These are phyloP conservation scores for Antheraea mylitta DNA, from an alignment of 1,140 invertebrate genomes.

Conservation along the genomic window DNA sequence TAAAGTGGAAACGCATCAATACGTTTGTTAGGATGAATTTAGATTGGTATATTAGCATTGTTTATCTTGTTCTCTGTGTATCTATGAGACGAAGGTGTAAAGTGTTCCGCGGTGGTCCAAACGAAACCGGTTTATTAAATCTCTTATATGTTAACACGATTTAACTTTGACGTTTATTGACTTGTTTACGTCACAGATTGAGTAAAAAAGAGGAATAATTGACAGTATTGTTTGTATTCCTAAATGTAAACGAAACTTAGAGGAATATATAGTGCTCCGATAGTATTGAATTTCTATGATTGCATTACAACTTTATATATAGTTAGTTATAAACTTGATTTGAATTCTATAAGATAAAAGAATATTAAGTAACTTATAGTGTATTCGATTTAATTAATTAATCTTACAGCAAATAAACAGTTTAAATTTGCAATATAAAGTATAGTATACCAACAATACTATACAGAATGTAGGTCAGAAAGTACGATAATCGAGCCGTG, in stretches of 20 bases:
- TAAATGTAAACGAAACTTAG: neutral
- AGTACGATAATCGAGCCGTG: too few species aligned
- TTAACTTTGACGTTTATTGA: neutral
- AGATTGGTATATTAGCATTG: slow-evolving; percentile 53
- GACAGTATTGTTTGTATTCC: neutral
- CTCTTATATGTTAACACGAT: neutral
- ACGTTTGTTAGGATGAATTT: slow-evolving; percentile 43
- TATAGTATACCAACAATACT: too few species aligned
- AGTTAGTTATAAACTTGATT: neutral
- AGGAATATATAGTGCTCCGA: neutral
- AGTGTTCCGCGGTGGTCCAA: slow-evolving; percentile 31
- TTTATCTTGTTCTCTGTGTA: slow-evolving; percentile 29
- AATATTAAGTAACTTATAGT: neutral
- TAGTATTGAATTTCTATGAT: neutral
- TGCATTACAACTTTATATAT: neutral
- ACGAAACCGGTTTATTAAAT: neutral
- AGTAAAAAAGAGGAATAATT: neutral
- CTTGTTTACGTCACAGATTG: neutral
- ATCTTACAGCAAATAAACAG: neutral
- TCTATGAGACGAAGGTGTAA: slow-evolving; percentile 27
- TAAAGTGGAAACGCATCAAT: slow-evolving; percentile 17
- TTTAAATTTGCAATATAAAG: neutral
- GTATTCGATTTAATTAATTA: neutral
- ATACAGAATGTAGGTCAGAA: too few species aligned
- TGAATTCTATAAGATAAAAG: neutral